A percentile compares a stretch with the other conserved stretches of the same genome.
Conservation (phyloP, 2,113 vertebrate genomes). For the Corvus cornix region DNA sequence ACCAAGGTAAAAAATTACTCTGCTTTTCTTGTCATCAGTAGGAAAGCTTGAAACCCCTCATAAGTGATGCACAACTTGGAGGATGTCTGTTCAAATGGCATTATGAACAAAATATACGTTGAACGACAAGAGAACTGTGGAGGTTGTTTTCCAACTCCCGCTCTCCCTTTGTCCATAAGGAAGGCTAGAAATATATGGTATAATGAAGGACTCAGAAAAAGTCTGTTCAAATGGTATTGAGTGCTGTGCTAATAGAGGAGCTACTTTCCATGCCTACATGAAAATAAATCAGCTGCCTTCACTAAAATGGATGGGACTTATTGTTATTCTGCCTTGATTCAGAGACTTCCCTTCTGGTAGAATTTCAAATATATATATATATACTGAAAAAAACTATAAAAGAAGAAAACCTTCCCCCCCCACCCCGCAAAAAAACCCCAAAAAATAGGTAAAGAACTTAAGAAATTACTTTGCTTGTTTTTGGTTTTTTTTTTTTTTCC, state of each 20-base stretch:
- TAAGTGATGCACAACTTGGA: neutral
- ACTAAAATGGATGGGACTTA: neutral
- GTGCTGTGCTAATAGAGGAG: neutral
- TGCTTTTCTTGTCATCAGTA: neutral
- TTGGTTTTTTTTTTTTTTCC: neutral
- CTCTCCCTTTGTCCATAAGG: neutral
- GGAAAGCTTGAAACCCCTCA: neutral
- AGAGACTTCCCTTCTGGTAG: neutral
- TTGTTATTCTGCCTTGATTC: neutral
- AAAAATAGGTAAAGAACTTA: neutral
- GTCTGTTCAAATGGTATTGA: neutral
- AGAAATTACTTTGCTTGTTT: neutral
- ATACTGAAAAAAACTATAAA: neutral
- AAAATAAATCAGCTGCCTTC: conserved; percentile 12
- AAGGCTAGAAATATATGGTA: neutral
- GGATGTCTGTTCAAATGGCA: neutral
- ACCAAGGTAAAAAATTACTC: neutral
- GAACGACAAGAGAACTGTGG: neutral
- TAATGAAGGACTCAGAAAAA: neutral
- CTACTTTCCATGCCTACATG: neutral
- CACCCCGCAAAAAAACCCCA: neutral
- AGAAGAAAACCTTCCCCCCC: rapidly evolving
- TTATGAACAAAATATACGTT: neutral
- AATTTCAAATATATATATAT: neutral
- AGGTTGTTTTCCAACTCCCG: rapidly evolving